Conservation (phyloP, 2,797 vertebrate species). For the Cyprinodon diabolis region DNA sequence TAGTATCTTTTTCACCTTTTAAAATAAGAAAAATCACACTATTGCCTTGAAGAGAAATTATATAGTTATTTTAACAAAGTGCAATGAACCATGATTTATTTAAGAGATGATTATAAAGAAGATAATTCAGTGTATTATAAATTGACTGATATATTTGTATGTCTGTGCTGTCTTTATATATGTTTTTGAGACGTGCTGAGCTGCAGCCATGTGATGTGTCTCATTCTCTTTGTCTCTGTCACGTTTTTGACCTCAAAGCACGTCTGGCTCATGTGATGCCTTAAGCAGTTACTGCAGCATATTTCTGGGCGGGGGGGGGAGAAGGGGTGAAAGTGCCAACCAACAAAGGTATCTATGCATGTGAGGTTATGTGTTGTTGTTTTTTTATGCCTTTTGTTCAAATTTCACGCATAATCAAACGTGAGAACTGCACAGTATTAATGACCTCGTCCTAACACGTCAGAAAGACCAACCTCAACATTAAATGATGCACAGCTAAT, state of each 20-base stretch:
- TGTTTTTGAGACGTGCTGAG: conserved; percentile 64
- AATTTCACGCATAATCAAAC: conserved; percentile 69
- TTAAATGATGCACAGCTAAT: conserved; percentile 66
- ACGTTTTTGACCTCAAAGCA: conserved; percentile 64
- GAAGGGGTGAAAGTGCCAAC: conserved; percentile 30
- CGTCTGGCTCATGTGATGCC: conserved; percentile 37
- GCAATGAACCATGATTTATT: conserved; percentile 85
- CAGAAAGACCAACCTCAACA: conserved; percentile 74
- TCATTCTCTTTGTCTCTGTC: conserved; percentile 39
- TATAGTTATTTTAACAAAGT: conserved; percentile 86
- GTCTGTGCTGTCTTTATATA: conserved; percentile 77
- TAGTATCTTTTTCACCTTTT: conserved; percentile 82
- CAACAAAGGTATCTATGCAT: conserved; percentile 43
- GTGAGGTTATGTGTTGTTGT: conserved; percentile 45
- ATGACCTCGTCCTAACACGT: conserved; percentile 77
- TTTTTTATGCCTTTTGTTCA: conserved; percentile 23
- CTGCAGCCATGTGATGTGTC: conserved; percentile 65
- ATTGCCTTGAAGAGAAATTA: conserved; percentile 83
- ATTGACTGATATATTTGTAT: conserved; percentile 81
- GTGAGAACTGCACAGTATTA: conserved; percentile 80
- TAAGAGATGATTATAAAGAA: conserved; percentile 83
- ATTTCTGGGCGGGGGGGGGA: neutral
- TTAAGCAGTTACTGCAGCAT: conserved; percentile 32
- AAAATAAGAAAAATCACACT: conserved; percentile 75
- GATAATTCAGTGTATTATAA: conserved; percentile 80